A percentile compares a stretch with the other conserved stretches of the same genome.
Evolutionary conservation across 2,113 vertebrate genomes (phyloP).

Genomic region (Brachyhypopomus occidentalis): DNA sequence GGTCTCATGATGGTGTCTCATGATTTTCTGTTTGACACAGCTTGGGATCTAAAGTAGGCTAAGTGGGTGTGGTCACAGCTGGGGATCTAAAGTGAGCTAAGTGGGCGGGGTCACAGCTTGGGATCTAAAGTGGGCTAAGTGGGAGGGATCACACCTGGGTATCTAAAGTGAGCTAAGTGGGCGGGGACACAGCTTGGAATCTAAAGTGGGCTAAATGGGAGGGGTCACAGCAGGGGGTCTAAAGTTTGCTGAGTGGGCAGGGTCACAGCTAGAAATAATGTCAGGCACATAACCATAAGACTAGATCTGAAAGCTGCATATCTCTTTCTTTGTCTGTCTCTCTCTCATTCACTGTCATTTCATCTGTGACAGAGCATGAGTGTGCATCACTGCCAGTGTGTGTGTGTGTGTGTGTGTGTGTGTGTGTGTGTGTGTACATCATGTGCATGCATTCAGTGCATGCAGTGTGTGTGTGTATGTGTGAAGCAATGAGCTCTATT

Average conservation of each 20-base stretch:
- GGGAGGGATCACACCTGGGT: too few relatives aligned
- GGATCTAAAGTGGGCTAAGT: neutral
- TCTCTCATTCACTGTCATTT: neutral
- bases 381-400: neutral
- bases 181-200: too few relatives aligned
- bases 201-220: neutral
- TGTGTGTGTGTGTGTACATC: neutral
- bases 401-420: slow-evolving; percentile 28
- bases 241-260: neutral
- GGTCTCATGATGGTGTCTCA: too few relatives aligned
- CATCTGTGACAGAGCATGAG: neutral
- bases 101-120: neutral
- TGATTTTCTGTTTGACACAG: too few relatives aligned
- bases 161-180: too few relatives aligned
- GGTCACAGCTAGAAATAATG: too few relatives aligned
- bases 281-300: too few relatives aligned
- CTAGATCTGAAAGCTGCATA: too few relatives aligned
- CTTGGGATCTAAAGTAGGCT: too few relatives aligned
- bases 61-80: neutral
- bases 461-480: too few relatives aligned
- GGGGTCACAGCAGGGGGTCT: neutral
- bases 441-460: too few relatives aligned
- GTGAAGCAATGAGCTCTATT: slow-evolving; percentile 45
- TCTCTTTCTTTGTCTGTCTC: neutral
- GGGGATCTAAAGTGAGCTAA: neutral